Conservation (phyloP, 2,797 vertebrate species). For the Anas flavirostris region DNA sequence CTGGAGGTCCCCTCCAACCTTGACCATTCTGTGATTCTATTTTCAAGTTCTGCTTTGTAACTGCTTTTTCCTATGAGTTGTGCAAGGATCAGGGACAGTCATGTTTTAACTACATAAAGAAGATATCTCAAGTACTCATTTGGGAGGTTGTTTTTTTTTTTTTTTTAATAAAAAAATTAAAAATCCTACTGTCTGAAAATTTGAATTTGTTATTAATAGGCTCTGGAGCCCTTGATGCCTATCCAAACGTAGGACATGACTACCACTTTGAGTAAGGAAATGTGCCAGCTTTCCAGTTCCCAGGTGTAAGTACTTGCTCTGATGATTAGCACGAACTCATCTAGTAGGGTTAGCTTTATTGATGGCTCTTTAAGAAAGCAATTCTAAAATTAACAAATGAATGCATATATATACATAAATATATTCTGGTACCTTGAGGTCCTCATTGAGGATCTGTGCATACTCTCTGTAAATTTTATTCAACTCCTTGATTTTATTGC, state of each 20-base stretch:
- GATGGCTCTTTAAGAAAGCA: background rate
- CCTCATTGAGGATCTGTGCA: constrained; percentile 86
- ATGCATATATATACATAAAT: background rate
- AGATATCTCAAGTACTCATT: background rate
- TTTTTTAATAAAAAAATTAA: no score
- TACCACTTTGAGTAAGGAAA: background rate
- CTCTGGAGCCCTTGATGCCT: background rate
- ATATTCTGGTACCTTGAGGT: constrained; percentile 84
- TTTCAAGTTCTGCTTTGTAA: background rate
- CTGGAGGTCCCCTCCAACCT: no score
- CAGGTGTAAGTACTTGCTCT: background rate
- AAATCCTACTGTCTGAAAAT: background rate
- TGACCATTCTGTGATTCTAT: no score
- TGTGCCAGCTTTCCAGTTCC: background rate
- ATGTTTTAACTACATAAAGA: background rate
- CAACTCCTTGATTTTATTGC: constrained; percentile 87
- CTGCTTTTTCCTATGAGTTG: background rate
- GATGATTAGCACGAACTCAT: background rate
- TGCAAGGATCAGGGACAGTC: background rate
- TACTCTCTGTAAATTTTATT: constrained; percentile 86
- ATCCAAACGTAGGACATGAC: background rate
- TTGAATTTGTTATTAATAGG: background rate
- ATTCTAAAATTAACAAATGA: background rate
- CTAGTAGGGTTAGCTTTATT: background rate
- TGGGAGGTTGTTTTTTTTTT: background rate